These are phyloP conservation scores for Rissa tridactyla DNA, from an alignment of 2,113 vertebrate species.

Conservation along the genomic window DNA sequence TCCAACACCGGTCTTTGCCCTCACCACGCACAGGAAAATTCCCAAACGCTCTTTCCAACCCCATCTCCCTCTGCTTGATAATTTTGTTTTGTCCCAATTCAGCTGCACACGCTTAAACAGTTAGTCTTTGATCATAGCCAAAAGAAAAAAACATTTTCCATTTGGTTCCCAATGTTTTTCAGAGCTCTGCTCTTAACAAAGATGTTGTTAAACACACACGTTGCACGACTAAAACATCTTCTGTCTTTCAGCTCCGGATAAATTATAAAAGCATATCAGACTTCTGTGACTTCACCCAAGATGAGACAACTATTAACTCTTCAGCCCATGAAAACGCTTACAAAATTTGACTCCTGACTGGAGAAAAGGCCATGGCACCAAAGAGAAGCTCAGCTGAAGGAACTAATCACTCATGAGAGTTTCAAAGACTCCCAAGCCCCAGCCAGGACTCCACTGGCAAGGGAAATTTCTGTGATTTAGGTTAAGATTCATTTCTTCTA, in stretches of 20 bases:
- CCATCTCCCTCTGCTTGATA: neutral
- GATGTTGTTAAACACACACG: neutral
- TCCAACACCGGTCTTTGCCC: fast-evolving
- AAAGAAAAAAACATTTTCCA: neutral
- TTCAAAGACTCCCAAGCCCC: neutral
- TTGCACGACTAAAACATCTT: neutral
- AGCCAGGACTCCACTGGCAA: neutral
- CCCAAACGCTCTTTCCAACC: neutral
- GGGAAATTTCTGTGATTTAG: neutral
- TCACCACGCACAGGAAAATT: neutral
- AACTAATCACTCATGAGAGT: neutral
- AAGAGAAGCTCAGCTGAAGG: neutral
- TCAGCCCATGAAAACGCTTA: constrained; percentile 1
- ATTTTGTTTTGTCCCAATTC: neutral
- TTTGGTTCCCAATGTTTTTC: neutral
- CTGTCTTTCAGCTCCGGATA: constrained; percentile 5
- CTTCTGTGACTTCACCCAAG: neutral
- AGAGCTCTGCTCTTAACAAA: neutral
- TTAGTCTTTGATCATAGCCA: neutral
- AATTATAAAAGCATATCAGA: neutral
- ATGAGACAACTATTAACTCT: constrained; percentile 10
- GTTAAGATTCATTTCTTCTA: neutral
- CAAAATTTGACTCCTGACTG: neutral
- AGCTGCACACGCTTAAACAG: neutral
- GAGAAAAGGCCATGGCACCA: neutral